These are phyloP conservation scores for Brachionus angularis DNA, from an alignment of 1,140 invertebrate species.

Conservation along the genomic window DNA sequence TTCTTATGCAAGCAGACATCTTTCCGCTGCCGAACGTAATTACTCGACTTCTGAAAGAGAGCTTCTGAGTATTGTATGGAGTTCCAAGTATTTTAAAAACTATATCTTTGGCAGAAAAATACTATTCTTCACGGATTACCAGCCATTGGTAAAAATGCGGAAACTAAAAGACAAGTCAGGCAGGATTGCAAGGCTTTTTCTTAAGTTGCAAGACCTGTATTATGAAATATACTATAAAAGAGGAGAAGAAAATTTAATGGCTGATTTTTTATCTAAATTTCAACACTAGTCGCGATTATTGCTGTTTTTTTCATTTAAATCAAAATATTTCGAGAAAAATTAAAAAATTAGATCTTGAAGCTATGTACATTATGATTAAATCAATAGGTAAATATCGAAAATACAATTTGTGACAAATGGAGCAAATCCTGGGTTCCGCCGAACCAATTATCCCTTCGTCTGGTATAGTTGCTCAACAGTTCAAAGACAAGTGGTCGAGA, in stretches of 20 bases:
- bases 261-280: conserved; percentile 11
- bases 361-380: too few species aligned
- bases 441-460: too few species aligned
- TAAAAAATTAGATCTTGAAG: too few species aligned
- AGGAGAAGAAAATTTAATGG: not conserved
- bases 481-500: too few species aligned
- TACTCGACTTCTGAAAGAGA: conserved; percentile 15
- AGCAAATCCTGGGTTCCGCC: too few species aligned
- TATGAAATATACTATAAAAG: conserved; percentile 3
- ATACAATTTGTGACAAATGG: too few species aligned
- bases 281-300: too few species aligned
- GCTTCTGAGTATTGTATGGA: not conserved
- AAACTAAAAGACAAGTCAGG: not conserved
- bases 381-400: too few species aligned
- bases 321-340: too few species aligned
- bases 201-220: not conserved
- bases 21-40: conserved; percentile 3
- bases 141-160: not conserved
- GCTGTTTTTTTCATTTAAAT: too few species aligned
- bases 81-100: not conserved
- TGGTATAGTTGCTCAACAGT: too few species aligned
- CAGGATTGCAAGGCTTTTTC: not conserved
- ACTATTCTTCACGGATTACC: not conserved
- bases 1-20: conserved; percentile 15
- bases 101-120: not conserved